phyloP scores from a whole-genome alignment of 2,113 vertebrate genomes.

The Delphinapterus leucas region DNA sequence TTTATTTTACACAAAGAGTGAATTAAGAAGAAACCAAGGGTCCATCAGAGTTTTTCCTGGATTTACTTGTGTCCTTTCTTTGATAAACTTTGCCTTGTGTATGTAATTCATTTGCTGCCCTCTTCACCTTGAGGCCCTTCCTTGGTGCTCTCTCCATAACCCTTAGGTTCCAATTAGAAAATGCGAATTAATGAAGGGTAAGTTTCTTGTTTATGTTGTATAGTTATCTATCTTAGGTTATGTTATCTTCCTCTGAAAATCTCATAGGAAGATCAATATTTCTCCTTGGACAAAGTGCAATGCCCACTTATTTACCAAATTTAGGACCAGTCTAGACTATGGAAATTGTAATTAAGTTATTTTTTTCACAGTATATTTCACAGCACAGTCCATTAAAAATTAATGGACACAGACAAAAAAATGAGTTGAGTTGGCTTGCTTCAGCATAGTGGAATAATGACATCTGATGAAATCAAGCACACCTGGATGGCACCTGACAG shows the following conservation, averaged over 20 bases:
- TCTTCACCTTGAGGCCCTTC: neutral
- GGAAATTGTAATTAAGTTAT: neutral
- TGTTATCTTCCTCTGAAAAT: neutral
- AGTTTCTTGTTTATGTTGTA: neutral
- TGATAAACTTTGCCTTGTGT: neutral
- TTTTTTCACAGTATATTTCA: neutral
- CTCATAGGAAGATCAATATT: neutral
- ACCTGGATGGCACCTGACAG: neutral
- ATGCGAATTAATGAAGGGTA: neutral
- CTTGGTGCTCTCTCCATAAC: neutral
- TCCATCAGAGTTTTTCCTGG: neutral
- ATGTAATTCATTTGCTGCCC: neutral
- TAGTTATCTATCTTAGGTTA: neutral
- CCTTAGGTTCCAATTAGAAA: neutral
- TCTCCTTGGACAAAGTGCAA: neutral
- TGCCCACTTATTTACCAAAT: neutral
- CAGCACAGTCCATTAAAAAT: neutral
- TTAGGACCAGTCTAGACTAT: neutral
- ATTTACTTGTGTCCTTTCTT: neutral
- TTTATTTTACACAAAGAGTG: constrained; percentile 45
- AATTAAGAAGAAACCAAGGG: constrained; percentile 31
- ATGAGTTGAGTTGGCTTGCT: neutral
- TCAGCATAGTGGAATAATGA: neutral
- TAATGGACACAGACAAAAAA: neutral
- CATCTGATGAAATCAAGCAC: neutral